phyloP scores from a whole-genome alignment of 2,797 vertebrate genomes.

The Echiichthys vipera region DNA sequence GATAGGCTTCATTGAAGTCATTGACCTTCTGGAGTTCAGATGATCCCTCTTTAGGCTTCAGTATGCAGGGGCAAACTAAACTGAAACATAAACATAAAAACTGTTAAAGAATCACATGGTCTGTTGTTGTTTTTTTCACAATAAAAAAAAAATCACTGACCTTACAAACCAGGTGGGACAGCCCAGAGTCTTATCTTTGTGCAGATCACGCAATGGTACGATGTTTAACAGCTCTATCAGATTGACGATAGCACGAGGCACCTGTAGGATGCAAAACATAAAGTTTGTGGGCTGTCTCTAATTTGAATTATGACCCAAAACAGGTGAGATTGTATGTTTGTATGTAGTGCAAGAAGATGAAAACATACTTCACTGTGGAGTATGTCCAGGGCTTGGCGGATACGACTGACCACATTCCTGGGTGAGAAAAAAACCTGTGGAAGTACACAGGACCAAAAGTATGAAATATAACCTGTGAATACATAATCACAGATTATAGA shows the following conservation, averaged over 20 bases:
- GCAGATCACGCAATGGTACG: slow-evolving; percentile 83
- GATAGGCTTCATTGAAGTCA: slow-evolving; percentile 85
- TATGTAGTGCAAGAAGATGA: background rate
- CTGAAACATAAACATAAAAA: slow-evolving; percentile 68
- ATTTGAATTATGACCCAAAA: background rate
- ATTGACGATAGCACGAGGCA: slow-evolving; percentile 93
- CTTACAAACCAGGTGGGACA: slow-evolving; percentile 86
- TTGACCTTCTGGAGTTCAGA: slow-evolving; percentile 81
- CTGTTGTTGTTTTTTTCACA: background rate
- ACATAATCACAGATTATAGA: background rate
- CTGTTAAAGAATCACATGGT: background rate
- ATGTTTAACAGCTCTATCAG: slow-evolving; percentile 87
- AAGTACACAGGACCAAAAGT: background rate
- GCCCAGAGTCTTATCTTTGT: slow-evolving; percentile 74
- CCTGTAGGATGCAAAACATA: slow-evolving; percentile 74
- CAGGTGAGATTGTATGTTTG: background rate
- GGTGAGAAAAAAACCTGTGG: slow-evolving; percentile 85
- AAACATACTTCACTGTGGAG: slow-evolving; percentile 87
- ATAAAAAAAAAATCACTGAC: slow-evolving; percentile 61
- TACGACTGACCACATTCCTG: slow-evolving; percentile 81
- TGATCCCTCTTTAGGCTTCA: slow-evolving; percentile 83
- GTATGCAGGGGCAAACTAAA: slow-evolving; percentile 87
- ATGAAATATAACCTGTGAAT: background rate
- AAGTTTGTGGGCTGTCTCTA: background rate
- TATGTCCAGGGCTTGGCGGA: slow-evolving; percentile 90